Base-by-base conservation (phyloP, 2,113 vertebrate species). In the Anarhynchus alexandrinus region DNA sequence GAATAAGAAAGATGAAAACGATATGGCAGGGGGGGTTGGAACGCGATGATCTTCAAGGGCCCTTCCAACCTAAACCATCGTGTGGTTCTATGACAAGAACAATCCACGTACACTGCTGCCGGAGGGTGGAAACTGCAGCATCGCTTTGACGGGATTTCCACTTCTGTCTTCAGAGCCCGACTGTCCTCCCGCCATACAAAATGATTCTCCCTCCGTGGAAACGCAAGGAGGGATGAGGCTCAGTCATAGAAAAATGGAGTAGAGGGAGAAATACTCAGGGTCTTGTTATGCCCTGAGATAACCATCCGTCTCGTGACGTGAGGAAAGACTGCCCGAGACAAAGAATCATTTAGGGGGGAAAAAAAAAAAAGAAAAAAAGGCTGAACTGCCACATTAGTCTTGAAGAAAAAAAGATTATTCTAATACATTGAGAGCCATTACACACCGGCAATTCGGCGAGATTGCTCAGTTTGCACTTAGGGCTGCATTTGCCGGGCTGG, bases 401-500 rank as follows among this genome's bases (percentile, higher is more conserved):
- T 72, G 69, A 88, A 76, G 76, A 74, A 96, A 94, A 95, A 96
- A 93, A 90, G 83, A 88, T 93, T 90, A 93, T 88, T 95, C 87
- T 71, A 94, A 93, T 74, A 55, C 73, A 59, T 9, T 11, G 72
- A 93, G 77, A 95, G 94, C 88, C 83, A 91, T 91, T 78, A 93
- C 86, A 74, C n/a, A 71, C 47, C 72, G 84, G 92, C 92, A 71
- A 64, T 83, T 80, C 94, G 69, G 76, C 1, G 13, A 51, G 47
- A 71, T 4, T 36, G 72, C 86, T 95, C 86, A 36, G 74, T 67
- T 70, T 77, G 79, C 72, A 58, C 82, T 96, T 70, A 32, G 30
- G 76, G 45, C 88, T 43, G 72, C 64, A 38, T 70, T 93, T 73
- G 54, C 67, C 64, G 43, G 6, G 43, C 84, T 54, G 61, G 27